Percentiles rank a stretch among this genome's conserved stretches.
Conservation (phyloP, 1,140 invertebrate genomes). For the Littorina saxatilis region DNA sequence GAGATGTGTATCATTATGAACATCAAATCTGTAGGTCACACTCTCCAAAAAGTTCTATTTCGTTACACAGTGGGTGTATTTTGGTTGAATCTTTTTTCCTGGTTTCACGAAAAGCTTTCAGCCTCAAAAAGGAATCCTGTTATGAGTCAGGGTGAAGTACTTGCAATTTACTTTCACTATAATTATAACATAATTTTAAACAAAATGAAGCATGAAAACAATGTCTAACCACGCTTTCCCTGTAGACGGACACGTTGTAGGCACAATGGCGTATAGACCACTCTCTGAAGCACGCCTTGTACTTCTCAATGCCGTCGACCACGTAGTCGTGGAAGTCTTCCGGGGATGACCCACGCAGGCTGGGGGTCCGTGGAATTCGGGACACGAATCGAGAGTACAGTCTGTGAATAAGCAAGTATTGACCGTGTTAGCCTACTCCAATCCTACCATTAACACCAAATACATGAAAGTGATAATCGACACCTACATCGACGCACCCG, state of each 20-base stretch:
- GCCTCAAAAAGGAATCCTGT: too few relatives aligned
- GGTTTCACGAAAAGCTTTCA: too few relatives aligned
- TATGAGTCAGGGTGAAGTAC: too few relatives aligned
- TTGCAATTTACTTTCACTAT: too few relatives aligned
- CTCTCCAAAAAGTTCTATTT: too few relatives aligned
- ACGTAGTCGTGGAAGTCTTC: constrained; percentile 41
- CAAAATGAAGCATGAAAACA: too few relatives aligned
- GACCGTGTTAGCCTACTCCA: background rate
- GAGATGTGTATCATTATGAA: too few relatives aligned
- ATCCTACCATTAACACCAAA: background rate
- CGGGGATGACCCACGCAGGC: constrained; percentile 24
- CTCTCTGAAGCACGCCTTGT: constrained; percentile 39
- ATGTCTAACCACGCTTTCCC: background rate
- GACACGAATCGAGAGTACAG: constrained; percentile 49
- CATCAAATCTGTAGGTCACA: too few relatives aligned
- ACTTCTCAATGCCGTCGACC: constrained; percentile 27
- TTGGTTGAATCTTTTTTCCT: too few relatives aligned
- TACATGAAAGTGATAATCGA: background rate
- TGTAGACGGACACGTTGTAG: constrained; percentile 42
- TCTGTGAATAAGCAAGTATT: constrained; percentile 26
- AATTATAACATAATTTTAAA: too few relatives aligned
- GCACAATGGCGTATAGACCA: constrained; percentile 45
- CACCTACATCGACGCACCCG: background rate
- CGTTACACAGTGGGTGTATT: too few relatives aligned
- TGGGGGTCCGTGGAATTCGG: constrained; percentile 37